These are phyloP conservation scores for Holacanthus passer DNA, from an alignment of 2,113 vertebrate genomes.

Conservation along the genomic window DNA sequence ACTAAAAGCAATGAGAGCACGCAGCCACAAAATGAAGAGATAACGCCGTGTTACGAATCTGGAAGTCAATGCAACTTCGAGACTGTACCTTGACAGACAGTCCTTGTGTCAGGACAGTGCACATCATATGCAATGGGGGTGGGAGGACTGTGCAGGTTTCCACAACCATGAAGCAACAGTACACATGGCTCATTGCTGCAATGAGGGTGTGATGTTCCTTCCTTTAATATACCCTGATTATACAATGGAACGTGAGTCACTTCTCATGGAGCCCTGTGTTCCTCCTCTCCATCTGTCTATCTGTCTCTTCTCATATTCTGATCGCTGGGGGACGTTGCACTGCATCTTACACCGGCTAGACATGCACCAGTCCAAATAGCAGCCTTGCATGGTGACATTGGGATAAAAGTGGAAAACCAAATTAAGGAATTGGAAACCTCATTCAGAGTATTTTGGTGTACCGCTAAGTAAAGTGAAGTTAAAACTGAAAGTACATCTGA, in stretches of 20 bases:
- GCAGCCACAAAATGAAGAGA: conserved; percentile 3
- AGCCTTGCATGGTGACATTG: neutral
- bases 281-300: conserved; percentile 73
- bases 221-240: conserved; percentile 79
- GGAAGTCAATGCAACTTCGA: neutral
- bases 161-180: conserved; percentile 53
- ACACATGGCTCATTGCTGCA: conserved; percentile 63
- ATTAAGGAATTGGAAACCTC: conserved; percentile 38
- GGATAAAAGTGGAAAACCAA: conserved; percentile 28
- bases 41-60: neutral
- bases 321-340: conserved; percentile 26
- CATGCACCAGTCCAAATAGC: neutral
- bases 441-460: neutral
- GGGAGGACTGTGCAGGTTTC: conserved; percentile 47
- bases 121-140: conserved; percentile 26
- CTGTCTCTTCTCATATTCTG: conserved; percentile 53
- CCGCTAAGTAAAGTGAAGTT: neutral
- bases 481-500: neutral
- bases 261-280: conserved; percentile 63
- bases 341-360: conserved; percentile 1
- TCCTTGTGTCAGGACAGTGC: conserved; percentile 25
- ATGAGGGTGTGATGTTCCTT: conserved; percentile 80
- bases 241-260: conserved; percentile 78
- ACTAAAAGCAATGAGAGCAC: neutral
- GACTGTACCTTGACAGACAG: neutral